These are phyloP conservation scores for Lithophane ornitopus DNA, from an alignment of 2,888 invertebrate genomes.

Conservation along the genomic window DNA sequence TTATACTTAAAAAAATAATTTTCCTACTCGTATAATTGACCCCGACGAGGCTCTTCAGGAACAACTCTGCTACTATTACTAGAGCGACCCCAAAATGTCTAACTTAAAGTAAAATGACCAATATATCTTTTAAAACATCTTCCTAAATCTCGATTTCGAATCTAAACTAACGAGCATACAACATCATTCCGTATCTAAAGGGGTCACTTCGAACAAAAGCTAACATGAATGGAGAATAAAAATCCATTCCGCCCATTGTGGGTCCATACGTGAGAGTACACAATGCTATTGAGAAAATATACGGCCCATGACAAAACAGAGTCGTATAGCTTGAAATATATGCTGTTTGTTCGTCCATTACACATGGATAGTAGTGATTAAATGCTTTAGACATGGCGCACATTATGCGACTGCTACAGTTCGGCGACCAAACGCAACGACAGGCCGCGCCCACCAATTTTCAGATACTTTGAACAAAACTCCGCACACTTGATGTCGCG, in stretches of 20 bases:
- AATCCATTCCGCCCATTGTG: slow-evolving; percentile 46
- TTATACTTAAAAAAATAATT: background rate
- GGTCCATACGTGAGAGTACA: slow-evolving; percentile 43
- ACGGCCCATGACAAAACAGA: slow-evolving; percentile 31
- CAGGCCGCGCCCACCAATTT: background rate
- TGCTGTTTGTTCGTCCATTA: slow-evolving; percentile 32
- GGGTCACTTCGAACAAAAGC: slow-evolving; percentile 45
- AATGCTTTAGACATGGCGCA: slow-evolving; percentile 2
- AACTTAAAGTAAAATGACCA: background rate
- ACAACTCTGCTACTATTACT: background rate
- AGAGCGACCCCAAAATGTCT: too few relatives aligned
- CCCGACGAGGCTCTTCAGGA: background rate
- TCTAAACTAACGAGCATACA: slow-evolving; percentile 6
- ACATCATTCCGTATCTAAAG: slow-evolving; percentile 24
- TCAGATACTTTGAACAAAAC: background rate
- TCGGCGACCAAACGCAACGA: background rate
- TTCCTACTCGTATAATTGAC: background rate
- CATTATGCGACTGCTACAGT: background rate
- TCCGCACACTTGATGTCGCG: background rate
- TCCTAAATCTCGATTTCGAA: slow-evolving; percentile 1
- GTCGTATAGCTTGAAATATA: slow-evolving; percentile 27
- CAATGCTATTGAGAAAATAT: slow-evolving; percentile 55
- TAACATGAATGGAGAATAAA: slow-evolving; percentile 31
- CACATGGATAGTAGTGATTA: slow-evolving; percentile 24
- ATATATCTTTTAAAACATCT: background rate